Evolutionary conservation across 2,113 vertebrate species (phyloP).

Genomic region (Laticauda colubrina): DNA sequence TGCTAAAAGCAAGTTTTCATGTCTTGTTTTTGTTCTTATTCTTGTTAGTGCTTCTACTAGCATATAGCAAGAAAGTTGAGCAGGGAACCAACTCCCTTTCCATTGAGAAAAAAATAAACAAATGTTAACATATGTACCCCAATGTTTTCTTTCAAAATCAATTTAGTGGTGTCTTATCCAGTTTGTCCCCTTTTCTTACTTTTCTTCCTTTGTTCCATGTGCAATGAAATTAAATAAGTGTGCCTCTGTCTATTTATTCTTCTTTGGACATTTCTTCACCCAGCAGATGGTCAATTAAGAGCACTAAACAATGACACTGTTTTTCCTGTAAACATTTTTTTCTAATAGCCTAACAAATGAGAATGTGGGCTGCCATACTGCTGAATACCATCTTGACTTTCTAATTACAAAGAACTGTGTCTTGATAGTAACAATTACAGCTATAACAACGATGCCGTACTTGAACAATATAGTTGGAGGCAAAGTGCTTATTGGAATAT

Average conservation of each 20-base stretch:
- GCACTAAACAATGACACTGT: slow-evolving; percentile 85
- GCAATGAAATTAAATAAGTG: slow-evolving; percentile 74
- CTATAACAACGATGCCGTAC: slow-evolving; percentile 77
- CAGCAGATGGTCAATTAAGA: slow-evolving; percentile 87
- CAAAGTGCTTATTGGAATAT: slow-evolving; percentile 79
- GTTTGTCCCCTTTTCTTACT: slow-evolving; percentile 65
- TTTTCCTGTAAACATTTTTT: slow-evolving; percentile 83
- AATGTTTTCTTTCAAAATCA: slow-evolving; percentile 66
- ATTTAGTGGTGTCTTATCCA: slow-evolving; percentile 71
- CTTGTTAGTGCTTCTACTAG: background rate
- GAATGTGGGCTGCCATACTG: slow-evolving; percentile 78
- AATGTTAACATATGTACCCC: slow-evolving; percentile 64
- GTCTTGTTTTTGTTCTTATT: background rate
- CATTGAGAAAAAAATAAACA: slow-evolving; percentile 59
- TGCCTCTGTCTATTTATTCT: slow-evolving; percentile 77
- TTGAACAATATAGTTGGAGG: slow-evolving; percentile 77
- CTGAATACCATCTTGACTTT: slow-evolving; percentile 84
- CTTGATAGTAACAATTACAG: slow-evolving; percentile 87
- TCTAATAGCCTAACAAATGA: slow-evolving; percentile 85
- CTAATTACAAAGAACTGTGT: slow-evolving; percentile 84
- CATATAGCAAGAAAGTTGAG: slow-evolving; percentile 46
- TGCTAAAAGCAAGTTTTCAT: background rate
- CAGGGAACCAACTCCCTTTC: slow-evolving; percentile 59
- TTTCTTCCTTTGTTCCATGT: slow-evolving; percentile 72
- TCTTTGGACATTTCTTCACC: slow-evolving; percentile 80